Evolutionary conservation across 2,113 vertebrate genomes (phyloP).

Genomic region (Hipposideros armiger): DNA sequence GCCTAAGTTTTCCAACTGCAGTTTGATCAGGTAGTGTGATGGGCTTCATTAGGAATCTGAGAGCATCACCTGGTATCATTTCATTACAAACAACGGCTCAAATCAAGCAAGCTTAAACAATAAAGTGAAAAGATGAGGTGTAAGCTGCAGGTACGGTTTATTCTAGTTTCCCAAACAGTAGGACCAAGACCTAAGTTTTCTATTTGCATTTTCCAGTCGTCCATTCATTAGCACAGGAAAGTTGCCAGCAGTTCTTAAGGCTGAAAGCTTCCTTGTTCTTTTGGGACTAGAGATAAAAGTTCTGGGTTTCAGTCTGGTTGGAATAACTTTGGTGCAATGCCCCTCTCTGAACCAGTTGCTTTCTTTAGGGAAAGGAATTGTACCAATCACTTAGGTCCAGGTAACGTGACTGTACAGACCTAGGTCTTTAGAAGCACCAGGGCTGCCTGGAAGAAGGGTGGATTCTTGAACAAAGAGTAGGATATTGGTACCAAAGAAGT

Average conservation of each 20-base stretch:
- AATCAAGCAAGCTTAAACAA: background rate
- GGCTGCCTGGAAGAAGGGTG: slow-evolving; percentile 51
- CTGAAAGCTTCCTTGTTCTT: background rate
- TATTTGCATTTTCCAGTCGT: background rate
- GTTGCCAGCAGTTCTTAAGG: background rate
- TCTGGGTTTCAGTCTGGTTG: background rate
- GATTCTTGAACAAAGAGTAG: background rate
- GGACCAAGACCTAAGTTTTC: background rate
- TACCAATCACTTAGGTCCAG: background rate
- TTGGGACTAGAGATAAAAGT: background rate
- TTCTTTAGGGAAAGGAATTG: background rate
- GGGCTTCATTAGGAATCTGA: background rate
- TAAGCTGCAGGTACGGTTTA: background rate
- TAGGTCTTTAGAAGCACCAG: background rate
- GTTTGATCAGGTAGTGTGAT: background rate
- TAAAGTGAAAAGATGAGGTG: background rate
- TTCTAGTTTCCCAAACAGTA: background rate
- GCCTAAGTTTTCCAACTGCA: background rate
- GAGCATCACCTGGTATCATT: background rate
- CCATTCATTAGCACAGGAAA: background rate
- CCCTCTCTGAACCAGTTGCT: background rate
- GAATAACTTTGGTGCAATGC: background rate
- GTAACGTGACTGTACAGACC: background rate
- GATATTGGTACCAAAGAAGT: background rate
- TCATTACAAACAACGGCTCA: background rate